phyloP scores from a whole-genome alignment of 2,113 vertebrate genomes.

The Conger conger region DNA sequence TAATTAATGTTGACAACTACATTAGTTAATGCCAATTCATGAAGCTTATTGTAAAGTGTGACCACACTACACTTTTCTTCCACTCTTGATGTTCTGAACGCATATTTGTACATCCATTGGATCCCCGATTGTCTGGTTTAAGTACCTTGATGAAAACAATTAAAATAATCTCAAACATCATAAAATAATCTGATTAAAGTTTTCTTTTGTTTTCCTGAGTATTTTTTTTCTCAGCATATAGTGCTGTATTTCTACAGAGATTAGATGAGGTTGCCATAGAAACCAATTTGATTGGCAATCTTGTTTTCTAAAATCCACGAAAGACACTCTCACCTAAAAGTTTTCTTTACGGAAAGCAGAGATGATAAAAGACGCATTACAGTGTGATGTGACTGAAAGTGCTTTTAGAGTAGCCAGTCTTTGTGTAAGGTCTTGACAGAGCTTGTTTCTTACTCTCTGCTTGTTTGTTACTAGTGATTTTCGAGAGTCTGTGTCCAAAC shows the following conservation, averaged over 20 bases:
- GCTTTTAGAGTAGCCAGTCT: constrained; percentile 6
- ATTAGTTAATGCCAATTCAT: no score
- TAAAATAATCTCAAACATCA: no score
- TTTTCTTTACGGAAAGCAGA: constrained; percentile 11
- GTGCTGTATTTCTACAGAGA: constrained; percentile 13
- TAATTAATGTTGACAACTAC: no score
- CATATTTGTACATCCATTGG: no score
- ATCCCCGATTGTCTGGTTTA: no score
- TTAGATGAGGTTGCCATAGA: constrained; percentile 13
- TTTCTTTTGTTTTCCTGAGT: neutral
- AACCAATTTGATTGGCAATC: constrained; percentile 23
- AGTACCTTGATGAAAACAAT: no score
- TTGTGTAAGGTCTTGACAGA: constrained; percentile 1
- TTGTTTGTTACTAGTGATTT: constrained; percentile 5
- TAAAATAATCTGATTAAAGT: neutral
- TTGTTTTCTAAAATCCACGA: neutral
- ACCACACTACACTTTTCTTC: no score
- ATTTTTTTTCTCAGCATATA: neutral
- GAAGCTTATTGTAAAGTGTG: no score
- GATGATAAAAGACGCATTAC: neutral
- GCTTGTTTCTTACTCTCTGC: constrained; percentile 5
- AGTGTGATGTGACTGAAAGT: constrained; percentile 6
- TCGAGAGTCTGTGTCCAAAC: constrained; percentile 8
- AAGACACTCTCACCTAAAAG: constrained; percentile 17
- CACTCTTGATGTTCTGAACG: no score